Base-by-base conservation (phyloP, 2,797 vertebrate species). In the Sebastes matsubarae region DNA sequence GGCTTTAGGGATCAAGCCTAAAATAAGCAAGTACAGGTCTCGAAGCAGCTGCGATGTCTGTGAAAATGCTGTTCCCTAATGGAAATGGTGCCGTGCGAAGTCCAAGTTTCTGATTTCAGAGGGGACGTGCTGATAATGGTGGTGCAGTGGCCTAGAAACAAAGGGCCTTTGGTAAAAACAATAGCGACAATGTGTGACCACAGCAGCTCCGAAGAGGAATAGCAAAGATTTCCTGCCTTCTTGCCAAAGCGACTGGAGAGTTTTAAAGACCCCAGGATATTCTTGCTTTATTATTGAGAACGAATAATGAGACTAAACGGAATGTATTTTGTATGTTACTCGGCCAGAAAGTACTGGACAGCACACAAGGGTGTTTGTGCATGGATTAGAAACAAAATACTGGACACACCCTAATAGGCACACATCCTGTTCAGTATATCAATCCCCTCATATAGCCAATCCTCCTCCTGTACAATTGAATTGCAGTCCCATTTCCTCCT, bases 401-500 rank as follows among this genome's bases (percentile, higher is more conserved):
- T 54, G 29, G 64, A 55, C 60, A 63, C 66, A 57, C 64, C 71
- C 81, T 60, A 0, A 38, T 1, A 42, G 12, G 42, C 57, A 67
- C 55, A 24, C n/a, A 59, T 4, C 7, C 18, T 66, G 68, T 24
- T 3, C 27, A 18, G 18, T 3, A 1, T 8, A 55, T 77, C 42
- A 59, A 10, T n/a, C 38, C 2, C 4, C 22, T 27, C 58, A 34
- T 42, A 24, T 0, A 46, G n/a, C 30, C n/a, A 16, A 30, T 60
- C 61, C 13, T 50, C 25, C 29, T 42, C 2, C 46, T 25, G 66
- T 30, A 8, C 3, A 55, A 80, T 36, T 73, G 0, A 79, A 82
- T 30, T 75, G 80, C 36, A 3, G 6, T 52, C 55, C 75, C 42
- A 80, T 82, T 80, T 85, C 71, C 86, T 83, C 58, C 24, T n/a